Evolutionary conservation across 2,888 invertebrate species (phyloP).

Genomic region (Cerastis leucographa): DNA sequence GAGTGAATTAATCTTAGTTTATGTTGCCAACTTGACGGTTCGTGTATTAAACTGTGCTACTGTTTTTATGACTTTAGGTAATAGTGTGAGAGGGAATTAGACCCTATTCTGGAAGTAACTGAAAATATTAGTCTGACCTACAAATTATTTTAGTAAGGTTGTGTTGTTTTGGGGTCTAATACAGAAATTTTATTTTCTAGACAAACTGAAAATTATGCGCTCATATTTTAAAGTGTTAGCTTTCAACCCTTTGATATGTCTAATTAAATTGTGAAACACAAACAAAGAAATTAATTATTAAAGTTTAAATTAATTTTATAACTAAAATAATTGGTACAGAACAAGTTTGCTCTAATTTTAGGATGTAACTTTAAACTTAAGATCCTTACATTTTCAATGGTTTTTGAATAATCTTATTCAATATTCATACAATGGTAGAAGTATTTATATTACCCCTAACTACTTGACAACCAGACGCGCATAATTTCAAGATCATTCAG

Average conservation of each 20-base stretch:
- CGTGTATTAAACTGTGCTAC: constrained; percentile 43
- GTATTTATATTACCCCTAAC: not conserved
- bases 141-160: constrained; percentile 24
- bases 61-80: constrained; percentile 51
- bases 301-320: no score
- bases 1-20: constrained; percentile 67
- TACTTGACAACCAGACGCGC: constrained; percentile 10
- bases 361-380: not conserved
- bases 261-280: not conserved
- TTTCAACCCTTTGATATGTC: not conserved
- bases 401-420: no score
- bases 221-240: not conserved
- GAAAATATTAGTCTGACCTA: not conserved
- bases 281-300: not conserved
- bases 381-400: no score
- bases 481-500: constrained; percentile 8
- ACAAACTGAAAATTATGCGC: constrained; percentile 1
- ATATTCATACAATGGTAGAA: not conserved
- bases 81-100: not conserved
- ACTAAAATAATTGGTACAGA: not conserved
- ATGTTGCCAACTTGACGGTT: constrained; percentile 43
- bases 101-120: not conserved
- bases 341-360: no score
- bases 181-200: constrained; percentile 9
- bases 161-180: constrained; percentile 22